These are phyloP conservation scores for Tuberolachnus salignus DNA, from an alignment of 2,888 invertebrate species.

Conservation along the genomic window DNA sequence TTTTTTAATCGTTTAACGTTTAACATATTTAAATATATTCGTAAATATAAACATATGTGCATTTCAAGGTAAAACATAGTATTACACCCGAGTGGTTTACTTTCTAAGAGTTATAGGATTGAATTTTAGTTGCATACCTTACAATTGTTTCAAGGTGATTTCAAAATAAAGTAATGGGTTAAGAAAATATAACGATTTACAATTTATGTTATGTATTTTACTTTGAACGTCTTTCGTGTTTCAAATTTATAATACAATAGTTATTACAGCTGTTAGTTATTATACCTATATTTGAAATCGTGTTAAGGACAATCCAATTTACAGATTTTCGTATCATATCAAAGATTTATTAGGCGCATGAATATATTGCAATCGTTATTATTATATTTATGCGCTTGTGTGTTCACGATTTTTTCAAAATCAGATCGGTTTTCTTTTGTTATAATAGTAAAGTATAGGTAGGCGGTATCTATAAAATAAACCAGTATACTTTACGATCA, in stretches of 20 bases:
- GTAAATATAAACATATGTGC: too few relatives aligned
- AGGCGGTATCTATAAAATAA: not conserved
- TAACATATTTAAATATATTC: too few relatives aligned
- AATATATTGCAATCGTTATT: slow-evolving; percentile 2
- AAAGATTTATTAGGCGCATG: slow-evolving; percentile 8
- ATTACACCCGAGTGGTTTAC: too few relatives aligned
- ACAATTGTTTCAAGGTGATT: slow-evolving; percentile 1
- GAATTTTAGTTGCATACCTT: too few relatives aligned
- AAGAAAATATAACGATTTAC: not conserved
- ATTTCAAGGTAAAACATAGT: too few relatives aligned
- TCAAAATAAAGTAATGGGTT: not conserved
- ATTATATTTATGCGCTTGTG: not conserved
- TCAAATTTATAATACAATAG: slow-evolving; percentile 8
- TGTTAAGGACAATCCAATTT: slow-evolving; percentile 23
- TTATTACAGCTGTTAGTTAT: too few relatives aligned
- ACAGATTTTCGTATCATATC: slow-evolving; percentile 10
- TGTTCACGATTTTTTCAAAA: slow-evolving; percentile 7
- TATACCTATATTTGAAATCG: not conserved
- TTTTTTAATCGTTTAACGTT: too few relatives aligned
- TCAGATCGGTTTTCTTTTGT: slow-evolving; percentile 16
- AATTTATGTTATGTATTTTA: not conserved
- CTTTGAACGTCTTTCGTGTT: not conserved
- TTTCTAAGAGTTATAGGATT: too few relatives aligned
- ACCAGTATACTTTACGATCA: not conserved
- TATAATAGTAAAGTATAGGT: not conserved